These are phyloP conservation scores for Polymixis lichenea DNA, from an alignment of 2,888 invertebrate genomes.

Conservation along the genomic window DNA sequence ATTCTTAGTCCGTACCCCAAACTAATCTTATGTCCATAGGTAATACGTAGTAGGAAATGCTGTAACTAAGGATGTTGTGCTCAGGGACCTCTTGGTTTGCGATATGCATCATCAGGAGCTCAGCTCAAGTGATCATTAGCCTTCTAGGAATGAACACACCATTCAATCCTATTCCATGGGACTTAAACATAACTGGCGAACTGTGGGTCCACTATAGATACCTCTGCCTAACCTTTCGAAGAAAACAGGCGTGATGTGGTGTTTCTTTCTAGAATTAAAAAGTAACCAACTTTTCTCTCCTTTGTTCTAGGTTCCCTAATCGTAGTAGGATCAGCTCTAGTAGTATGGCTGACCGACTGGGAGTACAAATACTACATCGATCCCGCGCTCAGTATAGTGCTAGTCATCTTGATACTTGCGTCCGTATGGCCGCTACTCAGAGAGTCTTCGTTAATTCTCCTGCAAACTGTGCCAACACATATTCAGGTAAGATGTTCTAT, in stretches of 20 bases:
- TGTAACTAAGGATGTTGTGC: no score
- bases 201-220: background rate
- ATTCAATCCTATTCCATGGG: background rate
- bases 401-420: conserved; percentile 96
- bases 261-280: background rate
- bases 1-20: no score
- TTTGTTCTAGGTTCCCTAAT: conserved; percentile 94
- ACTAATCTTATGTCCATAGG: no score
- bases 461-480: conserved; percentile 99
- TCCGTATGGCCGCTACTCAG: conserved; percentile 98
- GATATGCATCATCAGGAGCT: background rate
- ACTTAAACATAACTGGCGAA: background rate
- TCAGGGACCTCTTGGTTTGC: no score
- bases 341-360: conserved; percentile 96
- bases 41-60: no score
- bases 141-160: no score
- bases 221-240: background rate
- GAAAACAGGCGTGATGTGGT: background rate
- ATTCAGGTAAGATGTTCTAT: conserved; percentile 92
- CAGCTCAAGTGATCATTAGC: background rate
- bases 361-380: conserved; percentile 96
- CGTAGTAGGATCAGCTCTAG: conserved; percentile 95
- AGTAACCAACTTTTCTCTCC: conserved; percentile 64
- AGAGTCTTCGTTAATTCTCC: conserved; percentile 97
- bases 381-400: conserved; percentile 97